These are phyloP conservation scores for Nemurella pictetii DNA, from an alignment of 2,888 invertebrate genomes.

Conservation along the genomic window DNA sequence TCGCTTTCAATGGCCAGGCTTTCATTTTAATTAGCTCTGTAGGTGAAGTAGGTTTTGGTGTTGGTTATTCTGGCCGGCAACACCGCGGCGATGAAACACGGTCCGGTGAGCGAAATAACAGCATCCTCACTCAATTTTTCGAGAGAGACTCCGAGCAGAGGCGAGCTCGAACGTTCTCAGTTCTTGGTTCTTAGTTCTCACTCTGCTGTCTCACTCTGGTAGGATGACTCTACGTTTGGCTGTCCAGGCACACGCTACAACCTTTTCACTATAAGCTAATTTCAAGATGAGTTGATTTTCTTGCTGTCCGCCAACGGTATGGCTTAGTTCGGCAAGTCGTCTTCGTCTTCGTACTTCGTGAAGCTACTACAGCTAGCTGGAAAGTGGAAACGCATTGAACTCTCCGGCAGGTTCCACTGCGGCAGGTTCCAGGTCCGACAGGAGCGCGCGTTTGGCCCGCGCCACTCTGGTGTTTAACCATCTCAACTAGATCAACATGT, in stretches of 20 bases:
- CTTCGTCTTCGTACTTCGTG: no score
- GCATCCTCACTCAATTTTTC: conserved; percentile 27
- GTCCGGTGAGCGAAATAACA: conserved; percentile 15
- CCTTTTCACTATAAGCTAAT: no score
- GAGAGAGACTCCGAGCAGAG: background rate
- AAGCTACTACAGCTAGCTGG: no score
- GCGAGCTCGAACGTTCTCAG: background rate
- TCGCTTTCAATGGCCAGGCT: background rate
- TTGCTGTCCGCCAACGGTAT: background rate
- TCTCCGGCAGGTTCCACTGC: background rate
- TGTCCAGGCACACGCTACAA: background rate
- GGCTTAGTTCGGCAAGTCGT: no score
- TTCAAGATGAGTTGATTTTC: background rate
- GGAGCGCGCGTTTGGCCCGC: background rate
- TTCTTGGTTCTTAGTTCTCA: background rate
- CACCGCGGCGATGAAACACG: conserved; percentile 24
- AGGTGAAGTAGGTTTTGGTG: conserved; percentile 28
- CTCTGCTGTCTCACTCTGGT: background rate
- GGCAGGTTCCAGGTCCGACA: background rate
- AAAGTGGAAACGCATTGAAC: background rate
- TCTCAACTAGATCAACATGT: background rate
- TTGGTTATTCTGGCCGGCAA: conserved; percentile 23
- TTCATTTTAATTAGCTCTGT: conserved; percentile 21
- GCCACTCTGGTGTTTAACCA: background rate
- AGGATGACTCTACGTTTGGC: background rate